These are phyloP conservation scores for Chironomus tepperi DNA, from an alignment of 1,140 invertebrate genomes.

Conservation along the genomic window DNA sequence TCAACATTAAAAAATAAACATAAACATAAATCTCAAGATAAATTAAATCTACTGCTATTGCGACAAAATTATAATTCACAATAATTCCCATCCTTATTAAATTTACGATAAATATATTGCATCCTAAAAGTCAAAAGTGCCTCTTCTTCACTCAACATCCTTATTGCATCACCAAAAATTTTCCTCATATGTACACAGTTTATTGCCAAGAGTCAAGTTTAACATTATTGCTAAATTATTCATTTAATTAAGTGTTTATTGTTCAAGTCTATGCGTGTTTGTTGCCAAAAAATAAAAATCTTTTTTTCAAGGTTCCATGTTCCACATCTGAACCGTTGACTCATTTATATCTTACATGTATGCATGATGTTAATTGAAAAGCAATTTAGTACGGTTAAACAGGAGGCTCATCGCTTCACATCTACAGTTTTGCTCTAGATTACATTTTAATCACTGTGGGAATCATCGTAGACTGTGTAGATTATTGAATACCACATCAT, in stretches of 20 bases:
- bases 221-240: not conserved
- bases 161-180: too few species aligned
- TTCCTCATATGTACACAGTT: too few species aligned
- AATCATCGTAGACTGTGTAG: not conserved
- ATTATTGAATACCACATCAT: too few species aligned
- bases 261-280: not conserved
- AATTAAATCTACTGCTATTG: too few species aligned
- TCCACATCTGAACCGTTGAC: not conserved
- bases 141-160: too few species aligned
- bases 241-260: not conserved
- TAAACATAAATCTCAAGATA: too few species aligned
- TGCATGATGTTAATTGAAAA: not conserved
- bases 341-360: not conserved
- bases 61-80: too few species aligned
- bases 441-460: not conserved
- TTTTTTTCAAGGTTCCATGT: not conserved
- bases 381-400: not conserved
- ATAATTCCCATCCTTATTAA: too few species aligned
- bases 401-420: not conserved
- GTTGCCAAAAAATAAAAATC: not conserved
- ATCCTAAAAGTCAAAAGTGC: too few species aligned
- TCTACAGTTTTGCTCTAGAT: not conserved
- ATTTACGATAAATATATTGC: too few species aligned
- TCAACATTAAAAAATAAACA: too few species aligned
- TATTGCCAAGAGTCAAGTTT: too few species aligned